Conservation (phyloP, 2,113 vertebrate genomes). For the Microcebus tavaratra region DNA sequence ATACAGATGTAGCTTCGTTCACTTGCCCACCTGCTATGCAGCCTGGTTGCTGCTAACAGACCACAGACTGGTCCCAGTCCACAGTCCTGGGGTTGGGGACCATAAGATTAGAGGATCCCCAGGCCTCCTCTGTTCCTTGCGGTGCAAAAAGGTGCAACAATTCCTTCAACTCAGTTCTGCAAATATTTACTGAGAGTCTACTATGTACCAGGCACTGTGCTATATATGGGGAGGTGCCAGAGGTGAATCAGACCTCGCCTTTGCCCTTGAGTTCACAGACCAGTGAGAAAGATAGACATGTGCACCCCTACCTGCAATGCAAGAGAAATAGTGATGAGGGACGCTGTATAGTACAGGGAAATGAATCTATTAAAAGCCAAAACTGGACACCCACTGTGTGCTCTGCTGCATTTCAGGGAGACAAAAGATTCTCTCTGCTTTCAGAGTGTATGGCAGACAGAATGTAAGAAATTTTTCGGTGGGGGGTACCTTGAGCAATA, state of each 20-base stretch:
- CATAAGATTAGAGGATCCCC: slow-evolving; percentile 43
- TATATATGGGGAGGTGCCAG: neutral
- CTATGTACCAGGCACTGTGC: neutral
- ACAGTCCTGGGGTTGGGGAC: too few relatives aligned
- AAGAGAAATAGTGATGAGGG: neutral
- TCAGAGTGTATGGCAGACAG: neutral
- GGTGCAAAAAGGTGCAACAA: neutral
- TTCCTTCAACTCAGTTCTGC: slow-evolving; percentile 17
- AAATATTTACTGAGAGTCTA: slow-evolving; percentile 56
- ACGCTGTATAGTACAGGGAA: neutral
- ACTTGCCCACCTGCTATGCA: too few relatives aligned
- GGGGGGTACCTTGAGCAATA: neutral
- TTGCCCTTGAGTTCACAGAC: neutral
- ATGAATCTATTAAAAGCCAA: neutral
- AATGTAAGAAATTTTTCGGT: neutral
- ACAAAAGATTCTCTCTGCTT: slow-evolving; percentile 9
- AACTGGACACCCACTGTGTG: neutral
- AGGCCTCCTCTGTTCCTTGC: slow-evolving; percentile 21
- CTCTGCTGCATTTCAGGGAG: neutral
- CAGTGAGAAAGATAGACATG: neutral
- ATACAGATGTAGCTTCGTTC: too few relatives aligned
- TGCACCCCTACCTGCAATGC: neutral
- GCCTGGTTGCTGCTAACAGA: too few relatives aligned
- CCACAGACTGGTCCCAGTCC: too few relatives aligned
- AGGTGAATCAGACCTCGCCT: slow-evolving; percentile 16